Conservation (phyloP, 2,888 invertebrate species). For the Bugula neritina region DNA sequence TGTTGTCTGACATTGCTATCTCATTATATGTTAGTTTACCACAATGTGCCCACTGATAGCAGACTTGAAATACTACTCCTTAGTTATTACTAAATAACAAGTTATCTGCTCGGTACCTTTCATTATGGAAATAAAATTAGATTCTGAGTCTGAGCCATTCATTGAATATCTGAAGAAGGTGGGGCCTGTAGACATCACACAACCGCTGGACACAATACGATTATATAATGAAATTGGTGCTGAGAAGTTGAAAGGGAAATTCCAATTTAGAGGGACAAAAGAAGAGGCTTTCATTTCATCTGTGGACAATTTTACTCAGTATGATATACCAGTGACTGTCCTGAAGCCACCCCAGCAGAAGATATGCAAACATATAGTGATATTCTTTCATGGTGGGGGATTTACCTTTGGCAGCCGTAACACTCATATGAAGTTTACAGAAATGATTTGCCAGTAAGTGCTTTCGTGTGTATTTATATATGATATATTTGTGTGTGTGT, state of each 20-base stretch:
- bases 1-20: no score
- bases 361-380: background rate
- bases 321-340: constrained; percentile 7
- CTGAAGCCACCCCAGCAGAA: background rate
- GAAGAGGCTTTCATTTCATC: background rate
- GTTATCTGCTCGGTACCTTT: background rate
- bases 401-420: background rate
- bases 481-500: no score
- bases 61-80: no score
- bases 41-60: no score
- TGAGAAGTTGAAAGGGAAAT: background rate
- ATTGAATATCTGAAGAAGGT: background rate
- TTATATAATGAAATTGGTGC: background rate
- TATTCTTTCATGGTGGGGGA: constrained; percentile 27
- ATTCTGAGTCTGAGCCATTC: background rate
- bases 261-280: background rate
- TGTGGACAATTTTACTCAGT: background rate
- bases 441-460: constrained; percentile 20
- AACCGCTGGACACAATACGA: background rate
- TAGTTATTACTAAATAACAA: no score
- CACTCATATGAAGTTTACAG: constrained; percentile 11
- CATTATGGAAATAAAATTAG: background rate
- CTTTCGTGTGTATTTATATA: no score
- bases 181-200: background rate
- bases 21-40: no score